Conservation (phyloP, 2,888 invertebrate genomes). For the Caenorhabditis becei region DNA sequence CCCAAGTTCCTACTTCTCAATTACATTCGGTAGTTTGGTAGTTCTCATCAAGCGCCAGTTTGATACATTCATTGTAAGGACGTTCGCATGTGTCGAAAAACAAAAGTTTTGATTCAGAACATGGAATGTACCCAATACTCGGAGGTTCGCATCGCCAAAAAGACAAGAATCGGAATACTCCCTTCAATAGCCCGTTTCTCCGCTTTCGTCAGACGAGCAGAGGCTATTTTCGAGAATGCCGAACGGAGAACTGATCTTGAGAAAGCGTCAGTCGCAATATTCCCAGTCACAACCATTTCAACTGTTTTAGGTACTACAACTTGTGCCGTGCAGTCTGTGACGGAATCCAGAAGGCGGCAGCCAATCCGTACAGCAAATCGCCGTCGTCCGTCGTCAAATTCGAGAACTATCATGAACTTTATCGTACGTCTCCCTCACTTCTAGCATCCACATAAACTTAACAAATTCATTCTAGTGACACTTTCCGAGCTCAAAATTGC, state of each 20-base stretch:
- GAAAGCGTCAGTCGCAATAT: conserved; percentile 86
- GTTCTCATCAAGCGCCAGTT: conserved; percentile 93
- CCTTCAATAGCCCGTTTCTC: conserved; percentile 74
- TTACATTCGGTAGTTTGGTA: conserved; percentile 89
- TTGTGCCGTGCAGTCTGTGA: conserved; percentile 87
- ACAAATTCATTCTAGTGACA: conserved; percentile 68
- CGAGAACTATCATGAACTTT: conserved; percentile 96
- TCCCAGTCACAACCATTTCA: background rate
- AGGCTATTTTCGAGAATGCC: conserved; percentile 90
- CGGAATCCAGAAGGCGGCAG: conserved; percentile 88
- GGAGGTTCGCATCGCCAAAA: conserved; percentile 73
- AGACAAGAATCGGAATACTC: conserved; percentile 76
- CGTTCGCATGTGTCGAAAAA: background rate
- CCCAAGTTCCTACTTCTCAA: conserved; percentile 90
- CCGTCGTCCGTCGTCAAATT: conserved; percentile 94
- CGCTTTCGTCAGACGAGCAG: conserved; percentile 89
- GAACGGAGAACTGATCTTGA: conserved; percentile 93
- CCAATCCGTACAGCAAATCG: conserved; percentile 90
- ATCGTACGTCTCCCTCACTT: conserved; percentile 84
- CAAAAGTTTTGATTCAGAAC: conserved; percentile 54
- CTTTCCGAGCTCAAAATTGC: conserved; percentile 92
- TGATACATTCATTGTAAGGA: conserved; percentile 89
- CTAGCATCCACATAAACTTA: too few relatives aligned
- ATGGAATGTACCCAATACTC: conserved; percentile 64
- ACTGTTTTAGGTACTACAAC: conserved; percentile 67